Evolutionary conservation across 2,113 vertebrate species (phyloP).

Genomic region (Apodemus sylvaticus): DNA sequence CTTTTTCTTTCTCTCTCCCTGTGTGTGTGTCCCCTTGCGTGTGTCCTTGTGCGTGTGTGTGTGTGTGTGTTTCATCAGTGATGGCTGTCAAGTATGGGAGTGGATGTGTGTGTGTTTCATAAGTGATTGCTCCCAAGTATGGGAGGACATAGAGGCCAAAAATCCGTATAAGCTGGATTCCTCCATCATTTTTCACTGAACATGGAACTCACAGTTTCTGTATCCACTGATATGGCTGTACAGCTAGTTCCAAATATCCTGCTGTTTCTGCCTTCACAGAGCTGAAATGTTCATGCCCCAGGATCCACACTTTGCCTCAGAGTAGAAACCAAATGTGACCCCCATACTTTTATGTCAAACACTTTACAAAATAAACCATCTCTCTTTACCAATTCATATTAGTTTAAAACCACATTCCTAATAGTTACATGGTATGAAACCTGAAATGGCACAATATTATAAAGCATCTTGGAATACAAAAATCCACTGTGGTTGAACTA

Average conservation of each 20-base stretch:
- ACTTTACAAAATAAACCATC: no score
- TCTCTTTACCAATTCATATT: no score
- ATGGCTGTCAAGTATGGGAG: not conserved
- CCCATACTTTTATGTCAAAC: no score
- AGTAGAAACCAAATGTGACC: no score
- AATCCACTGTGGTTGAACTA: not conserved
- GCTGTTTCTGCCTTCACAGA: not conserved
- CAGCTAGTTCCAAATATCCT: not conserved
- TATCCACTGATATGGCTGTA: not conserved
- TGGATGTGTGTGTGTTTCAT: no score
- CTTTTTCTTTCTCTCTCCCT: no score
- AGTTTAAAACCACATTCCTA: not conserved
- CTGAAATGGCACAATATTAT: not conserved
- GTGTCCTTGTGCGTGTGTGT: no score
- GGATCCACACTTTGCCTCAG: no score
- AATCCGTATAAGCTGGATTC: not conserved
- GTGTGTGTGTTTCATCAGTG: not conserved
- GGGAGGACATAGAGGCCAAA: not conserved
- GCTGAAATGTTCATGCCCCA: no score
- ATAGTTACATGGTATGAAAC: not conserved
- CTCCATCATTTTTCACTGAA: not conserved
- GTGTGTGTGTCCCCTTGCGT: no score
- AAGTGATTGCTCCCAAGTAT: no score
- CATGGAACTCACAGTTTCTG: no score
- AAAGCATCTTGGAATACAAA: not conserved